Conservation (phyloP, 2,797 vertebrate species). For the Columba guinea region DNA sequence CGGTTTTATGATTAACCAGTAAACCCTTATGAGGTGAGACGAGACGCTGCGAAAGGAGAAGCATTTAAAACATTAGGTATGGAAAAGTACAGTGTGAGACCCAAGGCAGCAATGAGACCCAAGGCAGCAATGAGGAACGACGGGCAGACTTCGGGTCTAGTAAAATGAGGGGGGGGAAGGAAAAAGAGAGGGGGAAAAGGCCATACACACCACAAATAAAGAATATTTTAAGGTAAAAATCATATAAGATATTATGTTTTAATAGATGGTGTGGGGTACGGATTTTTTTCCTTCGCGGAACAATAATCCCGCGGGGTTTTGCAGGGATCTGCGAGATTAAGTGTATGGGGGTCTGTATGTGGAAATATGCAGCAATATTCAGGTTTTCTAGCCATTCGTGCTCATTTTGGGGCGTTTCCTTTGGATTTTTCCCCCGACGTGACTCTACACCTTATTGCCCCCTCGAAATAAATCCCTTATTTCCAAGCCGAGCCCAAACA, state of each 20-base stretch:
- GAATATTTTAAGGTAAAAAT: background rate
- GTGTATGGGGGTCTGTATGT: fast-evolving
- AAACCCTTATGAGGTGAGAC: constrained; percentile 67
- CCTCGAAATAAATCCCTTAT: background rate
- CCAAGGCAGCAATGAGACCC: background rate
- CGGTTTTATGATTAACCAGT: constrained; percentile 72
- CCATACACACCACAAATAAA: background rate
- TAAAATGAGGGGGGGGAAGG: background rate
- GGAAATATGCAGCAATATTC: fast-evolving
- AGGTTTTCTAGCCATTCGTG: background rate
- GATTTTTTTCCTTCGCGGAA: background rate
- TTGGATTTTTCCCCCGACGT: fast-evolving
- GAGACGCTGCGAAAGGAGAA: constrained; percentile 66
- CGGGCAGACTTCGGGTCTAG: background rate
- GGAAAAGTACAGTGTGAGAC: constrained; percentile 20
- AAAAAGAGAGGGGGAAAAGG: background rate
- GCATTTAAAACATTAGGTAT: constrained; percentile 1
- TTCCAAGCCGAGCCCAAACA: background rate
- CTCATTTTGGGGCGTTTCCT: background rate
- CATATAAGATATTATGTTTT: background rate
- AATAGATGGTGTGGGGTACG: background rate
- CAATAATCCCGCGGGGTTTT: background rate
- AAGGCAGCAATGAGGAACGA: background rate
- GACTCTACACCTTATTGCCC: background rate
- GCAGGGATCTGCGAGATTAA: background rate